Conservation (phyloP, 2,113 vertebrate species). For the Thamnophis sirtalis region DNA sequence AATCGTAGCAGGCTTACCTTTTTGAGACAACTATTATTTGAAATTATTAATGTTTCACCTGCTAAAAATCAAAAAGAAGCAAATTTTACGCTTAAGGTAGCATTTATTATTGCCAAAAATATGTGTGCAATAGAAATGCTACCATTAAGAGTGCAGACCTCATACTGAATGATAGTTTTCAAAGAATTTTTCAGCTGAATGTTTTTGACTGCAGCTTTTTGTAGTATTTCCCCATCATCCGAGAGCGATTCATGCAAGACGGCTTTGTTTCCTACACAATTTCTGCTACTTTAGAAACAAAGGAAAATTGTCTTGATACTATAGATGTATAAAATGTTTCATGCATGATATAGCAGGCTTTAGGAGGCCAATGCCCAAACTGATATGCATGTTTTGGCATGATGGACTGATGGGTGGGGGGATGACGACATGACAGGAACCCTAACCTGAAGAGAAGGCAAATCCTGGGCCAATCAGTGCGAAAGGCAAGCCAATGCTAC, state of each 20-base stretch:
- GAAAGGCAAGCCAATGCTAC: not conserved
- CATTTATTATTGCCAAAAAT: conserved; percentile 1
- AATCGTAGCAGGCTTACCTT: not conserved
- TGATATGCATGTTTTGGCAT: not conserved
- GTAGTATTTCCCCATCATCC: not conserved
- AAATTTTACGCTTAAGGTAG: conserved; percentile 3
- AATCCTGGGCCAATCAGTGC: not conserved
- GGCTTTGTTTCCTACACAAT: conserved; percentile 1
- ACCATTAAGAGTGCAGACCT: not conserved
- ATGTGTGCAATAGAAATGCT: not conserved
- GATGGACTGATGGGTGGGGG: not conserved
- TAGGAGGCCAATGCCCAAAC: not conserved
- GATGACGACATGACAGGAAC: not conserved
- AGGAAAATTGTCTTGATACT: not conserved
- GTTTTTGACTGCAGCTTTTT: not conserved
- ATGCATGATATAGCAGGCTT: not conserved
- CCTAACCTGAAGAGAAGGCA: not conserved
- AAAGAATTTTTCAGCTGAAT: not conserved
- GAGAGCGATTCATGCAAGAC: not conserved
- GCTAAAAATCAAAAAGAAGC: conserved; percentile 5
- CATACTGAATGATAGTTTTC: not conserved
- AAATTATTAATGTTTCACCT: not conserved
- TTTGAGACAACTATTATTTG: not conserved
- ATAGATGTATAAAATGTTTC: not conserved
- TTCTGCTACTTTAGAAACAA: conserved; percentile 9